A percentile compares a stretch with the other conserved stretches of the same genome.
Conservation (phyloP, 2,113 vertebrate species). For the Uropsilus gracilis region DNA sequence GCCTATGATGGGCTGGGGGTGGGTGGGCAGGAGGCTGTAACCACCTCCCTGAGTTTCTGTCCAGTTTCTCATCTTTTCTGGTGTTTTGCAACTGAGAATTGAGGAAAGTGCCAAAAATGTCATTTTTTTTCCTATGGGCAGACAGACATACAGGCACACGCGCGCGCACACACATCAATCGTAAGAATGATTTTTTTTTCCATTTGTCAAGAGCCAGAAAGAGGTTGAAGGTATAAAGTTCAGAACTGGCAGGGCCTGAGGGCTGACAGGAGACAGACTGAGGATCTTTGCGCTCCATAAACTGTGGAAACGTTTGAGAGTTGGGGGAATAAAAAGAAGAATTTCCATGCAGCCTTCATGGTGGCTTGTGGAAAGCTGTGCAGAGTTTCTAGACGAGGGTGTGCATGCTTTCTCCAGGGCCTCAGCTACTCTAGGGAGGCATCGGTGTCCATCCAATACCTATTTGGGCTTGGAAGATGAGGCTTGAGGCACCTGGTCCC, state of each 20-base stretch:
- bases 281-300: conserved; percentile 6
- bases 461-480: background rate
- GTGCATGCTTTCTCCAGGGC: background rate
- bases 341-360: background rate
- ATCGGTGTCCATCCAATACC: background rate
- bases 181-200: conserved; percentile 61
- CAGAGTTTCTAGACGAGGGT: background rate
- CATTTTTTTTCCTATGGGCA: conserved; percentile 20
- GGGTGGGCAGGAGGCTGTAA: conserved; percentile 11
- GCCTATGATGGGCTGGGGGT: background rate
- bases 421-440: rapidly evolving
- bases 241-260: conserved; percentile 45
- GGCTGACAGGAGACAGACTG: conserved; percentile 1
- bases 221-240: conserved; percentile 61
- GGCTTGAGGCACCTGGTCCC: background rate
- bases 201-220: conserved; percentile 63
- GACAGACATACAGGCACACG: background rate
- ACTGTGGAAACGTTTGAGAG: background rate
- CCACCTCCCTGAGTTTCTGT: conserved; percentile 39
- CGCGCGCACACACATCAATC: background rate
- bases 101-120: background rate
- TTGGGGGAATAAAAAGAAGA: background rate
- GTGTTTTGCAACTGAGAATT: conserved; percentile 55
- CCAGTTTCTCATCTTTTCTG: conserved; percentile 15
- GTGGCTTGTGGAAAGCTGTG: background rate